Percentiles rank a stretch among this genome's conserved stretches.
Conservation (phyloP, 2,113 vertebrate species). For the Pontoporia blainvillei region DNA sequence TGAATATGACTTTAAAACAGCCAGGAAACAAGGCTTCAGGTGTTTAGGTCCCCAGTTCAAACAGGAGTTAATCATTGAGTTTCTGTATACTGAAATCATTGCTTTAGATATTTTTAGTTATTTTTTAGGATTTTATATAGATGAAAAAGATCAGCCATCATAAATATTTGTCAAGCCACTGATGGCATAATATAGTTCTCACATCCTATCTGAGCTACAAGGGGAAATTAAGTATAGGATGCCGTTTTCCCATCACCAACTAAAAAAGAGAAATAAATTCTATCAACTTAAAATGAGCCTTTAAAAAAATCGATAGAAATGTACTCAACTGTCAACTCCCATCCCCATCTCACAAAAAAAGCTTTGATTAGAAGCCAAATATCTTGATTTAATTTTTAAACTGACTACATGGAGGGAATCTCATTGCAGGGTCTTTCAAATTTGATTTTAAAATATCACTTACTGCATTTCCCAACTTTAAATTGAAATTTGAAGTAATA, state of each 20-base stretch:
- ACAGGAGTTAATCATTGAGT: not conserved
- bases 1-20: conserved; percentile 32
- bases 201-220: not conserved
- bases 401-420: not conserved
- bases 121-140: not conserved
- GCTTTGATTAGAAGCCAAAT: not conserved
- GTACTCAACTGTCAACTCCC: not conserved
- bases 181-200: not conserved
- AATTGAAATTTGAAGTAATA: not conserved
- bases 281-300: not conserved
- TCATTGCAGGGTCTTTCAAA: not conserved
- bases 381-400: conserved; percentile 4
- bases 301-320: not conserved
- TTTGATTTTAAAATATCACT: conserved; percentile 21
- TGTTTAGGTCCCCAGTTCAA: not conserved
- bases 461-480: not conserved
- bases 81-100: not conserved
- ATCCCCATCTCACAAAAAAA: not conserved
- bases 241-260: not conserved
- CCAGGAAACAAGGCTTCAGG: not conserved
- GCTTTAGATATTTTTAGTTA: not conserved
- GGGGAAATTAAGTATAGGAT: not conserved
- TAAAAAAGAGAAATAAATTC: not conserved
- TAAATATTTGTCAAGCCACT: not conserved
- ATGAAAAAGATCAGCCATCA: not conserved